Conservation (phyloP, 2,113 vertebrate genomes). For the Erinaceus europaeus region DNA sequence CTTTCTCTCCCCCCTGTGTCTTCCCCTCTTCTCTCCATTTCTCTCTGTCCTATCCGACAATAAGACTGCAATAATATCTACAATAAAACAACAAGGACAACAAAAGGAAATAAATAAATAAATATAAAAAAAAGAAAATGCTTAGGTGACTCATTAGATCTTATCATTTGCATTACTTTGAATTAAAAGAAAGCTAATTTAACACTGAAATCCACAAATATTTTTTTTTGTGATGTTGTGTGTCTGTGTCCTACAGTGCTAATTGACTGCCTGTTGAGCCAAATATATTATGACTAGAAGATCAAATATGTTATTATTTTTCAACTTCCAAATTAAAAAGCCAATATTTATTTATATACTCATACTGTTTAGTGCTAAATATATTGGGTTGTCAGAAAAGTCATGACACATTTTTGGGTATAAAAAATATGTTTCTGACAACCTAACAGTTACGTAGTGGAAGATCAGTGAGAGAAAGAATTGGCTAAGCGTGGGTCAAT, state of each 20-base stretch:
- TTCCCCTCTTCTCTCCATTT: too few species aligned
- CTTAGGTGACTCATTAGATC: slow-evolving; percentile 16
- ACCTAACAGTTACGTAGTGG: not conserved
- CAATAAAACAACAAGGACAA: too few species aligned
- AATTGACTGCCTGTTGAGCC: slow-evolving; percentile 31
- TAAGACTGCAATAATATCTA: too few species aligned
- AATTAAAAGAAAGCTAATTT: slow-evolving; percentile 48
- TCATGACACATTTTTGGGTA: too few species aligned
- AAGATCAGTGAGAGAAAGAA: not conserved
- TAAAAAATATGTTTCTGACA: too few species aligned
- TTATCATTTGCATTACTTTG: slow-evolving; percentile 33
- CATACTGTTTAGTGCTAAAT: not conserved
- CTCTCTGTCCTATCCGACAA: too few species aligned
- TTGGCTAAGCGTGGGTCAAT: not conserved
- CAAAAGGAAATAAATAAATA: slow-evolving; percentile 24
- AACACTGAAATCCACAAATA: slow-evolving; percentile 11
- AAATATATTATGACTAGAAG: slow-evolving; percentile 17
- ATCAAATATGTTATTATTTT: not conserved
- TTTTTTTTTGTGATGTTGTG: slow-evolving; percentile 1
- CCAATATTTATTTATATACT: not conserved
- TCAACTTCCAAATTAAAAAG: not conserved
- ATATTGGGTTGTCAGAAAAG: too few species aligned
- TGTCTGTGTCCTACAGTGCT: not conserved
- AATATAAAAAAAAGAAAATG: slow-evolving; percentile 44
- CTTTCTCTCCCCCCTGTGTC: too few species aligned